Base-by-base conservation (phyloP, 2,888 invertebrate genomes). In the Mesorhabditis belari region DNA sequence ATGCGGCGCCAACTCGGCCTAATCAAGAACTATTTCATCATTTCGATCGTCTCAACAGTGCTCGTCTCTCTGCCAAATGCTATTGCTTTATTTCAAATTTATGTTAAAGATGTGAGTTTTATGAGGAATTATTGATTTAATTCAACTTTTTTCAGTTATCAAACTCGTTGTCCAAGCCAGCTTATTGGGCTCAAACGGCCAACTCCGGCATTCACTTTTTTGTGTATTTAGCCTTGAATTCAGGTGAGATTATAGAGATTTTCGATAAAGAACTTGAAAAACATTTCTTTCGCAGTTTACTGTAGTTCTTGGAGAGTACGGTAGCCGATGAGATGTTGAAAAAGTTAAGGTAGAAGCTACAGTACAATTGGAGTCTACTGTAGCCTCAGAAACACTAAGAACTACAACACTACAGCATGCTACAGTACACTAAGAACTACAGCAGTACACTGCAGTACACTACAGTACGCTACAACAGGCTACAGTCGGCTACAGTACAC, bases 101-200 rank as follows among this genome's bases (percentile, higher is more conserved):
- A 67, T 49, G 67, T 71, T 5, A 57, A 66, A 19, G 58, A 58
- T 28, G 55, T 55, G 23, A 55, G 55, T 35, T 6, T 21, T n/a
- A n/a, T n/a, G n/a, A n/a, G 23, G n/a, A 21, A 5, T 5, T 4
- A 25, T 26, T 6, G 25, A 21, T 49, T 55, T n/a, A n/a, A 57
- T 17, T 9, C 2, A 21, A 2, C 4, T 12, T 52, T 52, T 62
- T 67, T 4, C 60, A 72, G 72, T 63, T 74, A 27, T 66, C 67
- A 44, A 66, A 72, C 63, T 66, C 70, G 12, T 53, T 74, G n/a
- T 70, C 68, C 49, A 71, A 71, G 28, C 72, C 72, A 19, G 67
- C 72, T n/a, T 71, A 71, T 49, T 72, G 70, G 70, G 68, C 70
- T 66, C 69, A 69, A 50, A 71, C 71, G 21, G 65, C 70, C 62